Evolutionary conservation across 1,140 invertebrate species (phyloP), one percentile per base, ranked within the genome.

Genomic region (Drosophila micromelanica): DNA sequence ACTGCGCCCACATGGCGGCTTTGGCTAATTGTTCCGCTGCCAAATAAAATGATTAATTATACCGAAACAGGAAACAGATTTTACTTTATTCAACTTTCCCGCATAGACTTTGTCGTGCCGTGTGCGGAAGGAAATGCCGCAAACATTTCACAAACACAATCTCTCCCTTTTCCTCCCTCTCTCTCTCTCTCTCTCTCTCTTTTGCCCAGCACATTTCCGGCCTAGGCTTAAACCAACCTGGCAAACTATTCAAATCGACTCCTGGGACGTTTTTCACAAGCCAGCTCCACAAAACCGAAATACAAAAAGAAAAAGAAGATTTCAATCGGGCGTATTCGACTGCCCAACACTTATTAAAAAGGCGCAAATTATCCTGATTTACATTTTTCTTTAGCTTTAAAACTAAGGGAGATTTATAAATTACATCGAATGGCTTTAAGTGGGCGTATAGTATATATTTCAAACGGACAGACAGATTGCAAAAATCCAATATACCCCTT

Each of bases 1-100:
- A 84, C 73, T 84, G 84, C 52, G 65, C 79, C 84, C 76, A 89
- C 73, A 89, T 79, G 69, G 63, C 65, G 60, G 59, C 55, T 61
- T 57, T 57, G 79, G 79, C 85, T 90, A 90, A 89, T 89, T 89
- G 84, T 89, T 89, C 84, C 77, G 76, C 71, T 84, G 82, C 82
- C 82, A 89, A 49, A 65, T 79, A 79, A 89, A 89, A 89, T 89
- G 84, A 89, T 89, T 89, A 89, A 89, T 89, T 89, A 89, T 89
- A 89, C 73, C 73, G 52, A 84, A 89, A 89, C 84, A 89, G 84
- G 84, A 89, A 89, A 84, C 84, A 89, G 84, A 89, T 89, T 89
- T 89, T 84, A 89, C 85, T 79, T 89, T 80, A 89, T 80, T 87
- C 84, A 89, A 84, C 84, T 89, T 85, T 77, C 56, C 38, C 60